Conservation (phyloP, 2,888 invertebrate genomes). For the Scaptomyza reducta region DNA sequence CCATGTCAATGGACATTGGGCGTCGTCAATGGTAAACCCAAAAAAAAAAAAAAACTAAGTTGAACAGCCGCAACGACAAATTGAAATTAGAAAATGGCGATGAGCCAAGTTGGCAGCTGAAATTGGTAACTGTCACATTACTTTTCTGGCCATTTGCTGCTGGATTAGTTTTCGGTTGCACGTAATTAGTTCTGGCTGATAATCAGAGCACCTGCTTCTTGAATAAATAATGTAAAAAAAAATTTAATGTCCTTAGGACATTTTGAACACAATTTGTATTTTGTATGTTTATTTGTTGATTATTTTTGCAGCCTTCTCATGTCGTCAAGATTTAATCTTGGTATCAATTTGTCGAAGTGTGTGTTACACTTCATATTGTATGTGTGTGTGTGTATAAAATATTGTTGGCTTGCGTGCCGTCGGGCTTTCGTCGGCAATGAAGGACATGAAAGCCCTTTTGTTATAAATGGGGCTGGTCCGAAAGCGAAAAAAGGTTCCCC, state of each 20-base stretch:
- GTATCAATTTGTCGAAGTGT: conserved; percentile 80
- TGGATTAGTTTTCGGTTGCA: conserved; percentile 20
- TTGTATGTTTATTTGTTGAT: background rate
- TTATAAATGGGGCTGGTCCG: conserved; percentile 53
- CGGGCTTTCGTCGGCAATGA: conserved; percentile 39
- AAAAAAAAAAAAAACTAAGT: conserved; percentile 11
- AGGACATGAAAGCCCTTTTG: conserved; percentile 64
- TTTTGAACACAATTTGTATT: conserved; percentile 2
- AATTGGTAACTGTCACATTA: conserved; percentile 41
- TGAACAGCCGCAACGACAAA: conserved; percentile 54
- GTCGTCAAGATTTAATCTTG: conserved; percentile 73
- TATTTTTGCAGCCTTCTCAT: conserved; percentile 28
- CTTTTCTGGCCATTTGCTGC: conserved; percentile 30
- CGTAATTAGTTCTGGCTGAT: conserved; percentile 59
- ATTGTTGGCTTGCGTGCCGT: conserved; percentile 59
- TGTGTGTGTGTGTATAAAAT: conserved; percentile 52
- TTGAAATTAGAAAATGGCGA: conserved; percentile 71
- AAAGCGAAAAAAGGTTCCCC: conserved; percentile 24
- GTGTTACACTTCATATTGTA: conserved; percentile 58
- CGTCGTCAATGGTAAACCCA: conserved; percentile 51
- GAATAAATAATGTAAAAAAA: conserved; percentile 56
- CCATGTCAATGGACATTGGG: conserved; percentile 69
- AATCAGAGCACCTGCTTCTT: conserved; percentile 45
- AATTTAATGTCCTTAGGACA: conserved; percentile 42
- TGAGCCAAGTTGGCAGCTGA: conserved; percentile 45